Evolutionary conservation across 2,113 vertebrate genomes (phyloP).

Genomic region (Coregonus clupeaformis): DNA sequence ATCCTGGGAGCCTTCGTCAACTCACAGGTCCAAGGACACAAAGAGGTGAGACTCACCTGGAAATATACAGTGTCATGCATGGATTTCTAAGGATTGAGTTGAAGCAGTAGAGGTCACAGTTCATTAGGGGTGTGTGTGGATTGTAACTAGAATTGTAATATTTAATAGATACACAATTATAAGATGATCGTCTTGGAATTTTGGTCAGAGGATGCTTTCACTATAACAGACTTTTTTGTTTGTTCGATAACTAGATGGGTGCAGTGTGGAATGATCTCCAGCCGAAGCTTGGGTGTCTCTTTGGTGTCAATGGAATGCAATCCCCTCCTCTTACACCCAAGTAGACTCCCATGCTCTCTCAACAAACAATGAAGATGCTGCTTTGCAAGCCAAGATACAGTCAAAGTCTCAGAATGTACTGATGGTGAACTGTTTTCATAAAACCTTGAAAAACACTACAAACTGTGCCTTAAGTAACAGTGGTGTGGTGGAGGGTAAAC

Average conservation of each 20-base stretch:
- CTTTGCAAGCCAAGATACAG: constrained; percentile 28
- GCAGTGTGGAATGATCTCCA: constrained; percentile 93
- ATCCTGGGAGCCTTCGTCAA: constrained; percentile 91
- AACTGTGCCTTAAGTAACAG: constrained; percentile 23
- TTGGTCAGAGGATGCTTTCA: background rate
- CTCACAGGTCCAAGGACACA: constrained; percentile 96
- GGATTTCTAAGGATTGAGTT: background rate
- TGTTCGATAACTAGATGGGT: constrained; percentile 82
- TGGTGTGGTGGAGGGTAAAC: too few relatives aligned
- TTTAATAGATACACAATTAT: too few relatives aligned
- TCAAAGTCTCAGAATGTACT: background rate
- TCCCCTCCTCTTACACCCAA: constrained; percentile 68
- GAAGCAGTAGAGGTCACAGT: background rate
- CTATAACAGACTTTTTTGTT: background rate
- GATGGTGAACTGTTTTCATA: background rate
- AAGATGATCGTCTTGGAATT: too few relatives aligned
- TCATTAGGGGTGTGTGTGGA: background rate
- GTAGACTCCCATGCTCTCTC: constrained; percentile 38
- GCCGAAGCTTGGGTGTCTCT: constrained; percentile 89
- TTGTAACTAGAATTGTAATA: background rate
- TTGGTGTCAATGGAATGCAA: constrained; percentile 70
- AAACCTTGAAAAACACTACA: constrained; percentile 7
- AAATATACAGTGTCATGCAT: background rate
- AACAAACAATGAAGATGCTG: background rate
- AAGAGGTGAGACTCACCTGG: constrained; percentile 79